Base-by-base conservation (phyloP, 1,140 invertebrate genomes). In the Triops cancriformis region DNA sequence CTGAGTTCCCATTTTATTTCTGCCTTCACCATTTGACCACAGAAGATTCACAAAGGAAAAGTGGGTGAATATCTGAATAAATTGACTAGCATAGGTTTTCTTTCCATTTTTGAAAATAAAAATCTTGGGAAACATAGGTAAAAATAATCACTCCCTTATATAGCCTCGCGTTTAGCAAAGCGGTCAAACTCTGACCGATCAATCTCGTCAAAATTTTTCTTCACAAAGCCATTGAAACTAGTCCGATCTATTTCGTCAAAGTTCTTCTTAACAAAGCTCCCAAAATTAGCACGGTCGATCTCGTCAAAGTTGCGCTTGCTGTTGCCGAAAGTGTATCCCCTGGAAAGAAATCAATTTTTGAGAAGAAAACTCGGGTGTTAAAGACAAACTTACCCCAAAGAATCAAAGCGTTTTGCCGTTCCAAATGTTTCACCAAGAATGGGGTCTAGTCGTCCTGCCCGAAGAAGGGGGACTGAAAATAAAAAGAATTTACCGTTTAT, bases 171-270 rank as follows among this genome's bases (percentile, higher is more conserved):
- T 82, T 85, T 85, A 74, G 83, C 81, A 79, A 87, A 87, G 26
- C 82, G 84, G 73, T 84, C 82, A 79, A 87, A 85, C 26, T 83
- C 84, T 14, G 84, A 85, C 80, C 85, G 83, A 81, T 88, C 87
- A 76, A 88, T 88, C 82, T 88, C 88, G 78, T 89, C 88, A 78
- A 89, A 87, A 91, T 93, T 87, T 72, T 88, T 89, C 72, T 87
- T 88, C 41, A 82, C 81, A 80, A 90, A 87, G 6, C 85, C 86
- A n/a, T 86, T 85, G 80, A 89, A 89, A 37, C 87, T 88, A 79
- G 86, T 86, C 18, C 86, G 84, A 82, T 90, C 88, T 79, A 89
- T 89, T 80, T 90, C 88, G 80, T 89, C 86, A 27, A 90, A 89
- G 82, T 89, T 89, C 73, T 86, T 84, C 82, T 89, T 89, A 37